Conservation (phyloP, 2,888 invertebrate genomes). For the Digitonthophagus gazella region DNA sequence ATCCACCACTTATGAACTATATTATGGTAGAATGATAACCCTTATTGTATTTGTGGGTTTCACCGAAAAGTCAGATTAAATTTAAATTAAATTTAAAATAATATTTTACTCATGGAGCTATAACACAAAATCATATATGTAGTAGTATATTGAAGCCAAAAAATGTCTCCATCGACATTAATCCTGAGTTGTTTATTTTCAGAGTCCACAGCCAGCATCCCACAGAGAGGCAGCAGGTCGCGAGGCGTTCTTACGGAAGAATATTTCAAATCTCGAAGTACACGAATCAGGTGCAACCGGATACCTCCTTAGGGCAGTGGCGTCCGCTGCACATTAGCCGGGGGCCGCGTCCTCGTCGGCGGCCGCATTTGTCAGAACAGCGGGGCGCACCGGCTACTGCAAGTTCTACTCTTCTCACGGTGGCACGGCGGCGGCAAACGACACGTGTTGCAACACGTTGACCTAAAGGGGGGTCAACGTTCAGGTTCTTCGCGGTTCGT, state of each 20-base stretch:
- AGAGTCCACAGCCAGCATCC: neutral
- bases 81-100: no score
- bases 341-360: constrained; percentile 34
- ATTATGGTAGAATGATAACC: no score
- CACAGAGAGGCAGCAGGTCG: neutral
- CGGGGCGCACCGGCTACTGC: constrained; percentile 37
- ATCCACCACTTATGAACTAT: no score
- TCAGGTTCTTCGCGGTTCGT: constrained; percentile 17
- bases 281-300: constrained; percentile 27
- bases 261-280: constrained; percentile 24
- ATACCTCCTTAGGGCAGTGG: constrained; percentile 27
- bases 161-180: neutral
- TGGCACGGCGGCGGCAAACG: constrained; percentile 28
- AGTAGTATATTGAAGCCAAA: no score
- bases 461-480: constrained; percentile 29
- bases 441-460: constrained; percentile 28
- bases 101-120: no score
- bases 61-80: no score
- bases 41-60: no score
- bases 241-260: constrained; percentile 1
- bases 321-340: constrained; percentile 23
- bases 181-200: neutral
- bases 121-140: no score
- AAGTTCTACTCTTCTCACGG: constrained; percentile 33
- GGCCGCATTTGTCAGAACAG: constrained; percentile 40